Evolutionary conservation across 92 coral and sea anemone genomes (phyloP).

Genomic region (Palythoa grandiflora): DNA sequence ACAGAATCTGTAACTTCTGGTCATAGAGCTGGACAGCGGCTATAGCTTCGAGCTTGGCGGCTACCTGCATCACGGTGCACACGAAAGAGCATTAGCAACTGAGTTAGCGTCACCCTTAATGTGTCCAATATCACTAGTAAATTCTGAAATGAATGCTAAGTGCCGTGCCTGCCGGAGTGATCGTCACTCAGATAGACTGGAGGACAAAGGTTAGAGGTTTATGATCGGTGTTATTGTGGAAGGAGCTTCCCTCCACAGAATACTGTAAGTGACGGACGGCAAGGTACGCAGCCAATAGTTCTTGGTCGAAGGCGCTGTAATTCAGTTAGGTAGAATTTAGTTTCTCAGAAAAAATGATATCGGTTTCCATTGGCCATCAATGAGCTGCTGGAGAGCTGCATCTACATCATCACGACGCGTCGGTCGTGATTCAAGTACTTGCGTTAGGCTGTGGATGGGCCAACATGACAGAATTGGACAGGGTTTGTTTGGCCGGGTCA

Average conservation of each 20-base stretch:
- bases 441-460: conserved; percentile 10
- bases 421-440: conserved; percentile 46
- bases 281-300: too few species aligned
- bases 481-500: conserved; percentile 48
- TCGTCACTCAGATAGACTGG: conserved; percentile 63
- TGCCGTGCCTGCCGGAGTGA: conserved; percentile 65
- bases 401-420: conserved; percentile 41
- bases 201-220: not conserved
- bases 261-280: too few species aligned
- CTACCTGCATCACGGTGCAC: too few species aligned
- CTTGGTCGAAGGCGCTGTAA: too few species aligned
- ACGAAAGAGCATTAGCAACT: too few species aligned
- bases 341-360: conserved; percentile 61
- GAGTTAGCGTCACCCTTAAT: too few species aligned
- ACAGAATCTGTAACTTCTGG: too few species aligned
- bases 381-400: conserved; percentile 45
- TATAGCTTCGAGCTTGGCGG: too few species aligned
- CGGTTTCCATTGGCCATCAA: conserved; percentile 59
- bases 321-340: conserved; percentile 25
- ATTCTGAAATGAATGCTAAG: conserved; percentile 60
- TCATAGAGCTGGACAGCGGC: too few species aligned
- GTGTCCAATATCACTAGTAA: conserved; percentile 54
- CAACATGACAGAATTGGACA: conserved; percentile 48
- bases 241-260: too few species aligned
- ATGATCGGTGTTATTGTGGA: conserved; percentile 54